Percentiles rank a stretch among this genome's conserved stretches.
Evolutionary conservation across 2,797 vertebrate species (phyloP).

Genomic region (Masticophis lateralis): DNA sequence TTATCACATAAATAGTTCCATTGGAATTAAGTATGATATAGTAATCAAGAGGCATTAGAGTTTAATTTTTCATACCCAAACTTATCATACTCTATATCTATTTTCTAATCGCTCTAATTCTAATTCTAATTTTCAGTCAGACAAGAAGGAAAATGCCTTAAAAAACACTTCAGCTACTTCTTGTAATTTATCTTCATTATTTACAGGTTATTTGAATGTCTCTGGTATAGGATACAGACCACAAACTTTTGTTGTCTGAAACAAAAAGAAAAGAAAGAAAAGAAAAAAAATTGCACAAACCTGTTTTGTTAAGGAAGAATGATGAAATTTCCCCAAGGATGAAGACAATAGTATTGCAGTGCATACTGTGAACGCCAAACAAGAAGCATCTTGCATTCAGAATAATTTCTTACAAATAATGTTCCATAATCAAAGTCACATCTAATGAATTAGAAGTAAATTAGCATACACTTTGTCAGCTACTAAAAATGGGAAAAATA

Average conservation of each 20-base stretch:
- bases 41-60: constrained; percentile 34
- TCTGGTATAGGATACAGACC: constrained; percentile 32
- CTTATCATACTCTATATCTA: constrained; percentile 24
- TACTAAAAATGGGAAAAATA: constrained; percentile 33
- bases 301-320: constrained; percentile 29
- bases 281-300: constrained; percentile 12
- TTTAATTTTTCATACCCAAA: constrained; percentile 44
- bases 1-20: constrained; percentile 17
- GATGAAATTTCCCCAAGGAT: constrained; percentile 30
- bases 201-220: constrained; percentile 45
- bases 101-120: constrained; percentile 31
- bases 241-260: constrained; percentile 42
- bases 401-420: constrained; percentile 25
- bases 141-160: constrained; percentile 21
- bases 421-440: constrained; percentile 31
- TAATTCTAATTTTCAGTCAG: no score
- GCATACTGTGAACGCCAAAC: constrained; percentile 25
- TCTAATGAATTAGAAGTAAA: constrained; percentile 38
- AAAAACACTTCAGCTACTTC: constrained; percentile 37
- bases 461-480: constrained; percentile 32
- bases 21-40: constrained; percentile 14
- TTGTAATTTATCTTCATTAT: constrained; percentile 24
- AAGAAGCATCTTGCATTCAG: constrained; percentile 22
- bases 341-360: constrained; percentile 22
- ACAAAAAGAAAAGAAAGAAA: constrained; percentile 3